Percentiles rank a stretch among this genome's conserved stretches.
phyloP scores from a whole-genome alignment of 1,140 invertebrate species.

The Ganaspis sp. region DNA sequence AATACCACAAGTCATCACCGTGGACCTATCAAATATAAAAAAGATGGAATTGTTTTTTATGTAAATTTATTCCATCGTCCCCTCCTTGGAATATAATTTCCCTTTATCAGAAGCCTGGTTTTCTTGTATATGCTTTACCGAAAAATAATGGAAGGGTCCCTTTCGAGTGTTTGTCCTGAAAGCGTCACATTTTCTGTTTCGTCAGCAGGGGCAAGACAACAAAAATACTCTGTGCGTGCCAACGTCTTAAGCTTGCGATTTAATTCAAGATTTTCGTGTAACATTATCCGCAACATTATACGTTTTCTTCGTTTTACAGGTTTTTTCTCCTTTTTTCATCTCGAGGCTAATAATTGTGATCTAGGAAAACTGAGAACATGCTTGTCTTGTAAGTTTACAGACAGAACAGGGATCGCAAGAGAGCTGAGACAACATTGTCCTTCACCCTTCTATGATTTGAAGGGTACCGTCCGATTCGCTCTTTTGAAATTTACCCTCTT shows the following conservation, averaged over 20 bases:
- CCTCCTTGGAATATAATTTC: background rate
- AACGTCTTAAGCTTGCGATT: background rate
- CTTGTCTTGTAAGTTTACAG: background rate
- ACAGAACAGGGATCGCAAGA: background rate
- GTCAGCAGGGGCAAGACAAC: background rate
- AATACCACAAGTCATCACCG: slow-evolving; percentile 3
- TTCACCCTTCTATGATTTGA: background rate
- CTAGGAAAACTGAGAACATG: background rate
- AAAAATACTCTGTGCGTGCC: background rate
- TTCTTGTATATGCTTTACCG: background rate
- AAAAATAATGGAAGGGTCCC: background rate
- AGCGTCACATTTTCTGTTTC: background rate
- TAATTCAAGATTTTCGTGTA: background rate
- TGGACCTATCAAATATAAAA: slow-evolving; percentile 14
- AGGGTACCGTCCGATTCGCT: background rate
- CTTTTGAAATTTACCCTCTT: background rate
- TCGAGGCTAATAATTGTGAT: slow-evolving; percentile 2
- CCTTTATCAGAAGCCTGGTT: background rate
- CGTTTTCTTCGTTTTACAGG: background rate
- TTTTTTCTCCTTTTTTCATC: background rate
- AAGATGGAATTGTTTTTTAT: slow-evolving; percentile 11
- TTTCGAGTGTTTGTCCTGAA: background rate
- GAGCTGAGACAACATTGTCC: background rate
- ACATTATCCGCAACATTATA: background rate
- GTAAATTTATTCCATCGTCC: slow-evolving; percentile 8